Evolutionary conservation across 2,797 vertebrate genomes (phyloP).

Genomic region (Gobio occitaniae): DNA sequence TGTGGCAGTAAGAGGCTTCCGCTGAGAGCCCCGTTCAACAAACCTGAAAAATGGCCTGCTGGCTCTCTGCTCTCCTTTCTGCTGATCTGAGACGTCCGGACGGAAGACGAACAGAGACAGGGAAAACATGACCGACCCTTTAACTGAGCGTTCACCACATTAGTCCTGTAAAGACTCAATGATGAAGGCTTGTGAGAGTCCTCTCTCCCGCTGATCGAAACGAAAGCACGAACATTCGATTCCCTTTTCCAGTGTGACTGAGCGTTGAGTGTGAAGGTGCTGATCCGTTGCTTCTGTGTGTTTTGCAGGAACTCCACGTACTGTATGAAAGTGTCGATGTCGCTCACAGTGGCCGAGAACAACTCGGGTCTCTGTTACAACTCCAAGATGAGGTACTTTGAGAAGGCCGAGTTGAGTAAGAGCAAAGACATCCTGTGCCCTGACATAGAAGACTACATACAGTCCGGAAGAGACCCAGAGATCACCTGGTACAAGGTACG

Average conservation of each 20-base stretch:
- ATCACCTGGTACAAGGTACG: slow-evolving; percentile 97
- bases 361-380: slow-evolving; percentile 98
- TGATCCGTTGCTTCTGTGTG: slow-evolving; percentile 25
- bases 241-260: neutral
- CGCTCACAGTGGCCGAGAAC: slow-evolving; percentile 94
- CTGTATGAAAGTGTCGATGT: slow-evolving; percentile 99
- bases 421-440: slow-evolving; percentile 95
- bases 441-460: slow-evolving; percentile 92
- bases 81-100: slow-evolving; percentile 25
- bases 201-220: neutral
- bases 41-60: slow-evolving; percentile 39
- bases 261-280: neutral
- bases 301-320: slow-evolving; percentile 94
- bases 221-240: neutral
- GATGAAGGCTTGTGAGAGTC: neutral
- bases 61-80: slow-evolving; percentile 21
- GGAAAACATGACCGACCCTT: neutral
- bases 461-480: slow-evolving; percentile 88
- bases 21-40: slow-evolving; percentile 44
- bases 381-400: slow-evolving; percentile 96
- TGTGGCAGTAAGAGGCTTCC: slow-evolving; percentile 32
- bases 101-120: slow-evolving; percentile 1
- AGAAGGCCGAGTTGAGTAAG: slow-evolving; percentile 98
- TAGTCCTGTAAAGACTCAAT: neutral
- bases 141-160: neutral